These are phyloP conservation scores for Heliconius himera DNA, from an alignment of 1,140 invertebrate genomes.

Conservation along the genomic window DNA sequence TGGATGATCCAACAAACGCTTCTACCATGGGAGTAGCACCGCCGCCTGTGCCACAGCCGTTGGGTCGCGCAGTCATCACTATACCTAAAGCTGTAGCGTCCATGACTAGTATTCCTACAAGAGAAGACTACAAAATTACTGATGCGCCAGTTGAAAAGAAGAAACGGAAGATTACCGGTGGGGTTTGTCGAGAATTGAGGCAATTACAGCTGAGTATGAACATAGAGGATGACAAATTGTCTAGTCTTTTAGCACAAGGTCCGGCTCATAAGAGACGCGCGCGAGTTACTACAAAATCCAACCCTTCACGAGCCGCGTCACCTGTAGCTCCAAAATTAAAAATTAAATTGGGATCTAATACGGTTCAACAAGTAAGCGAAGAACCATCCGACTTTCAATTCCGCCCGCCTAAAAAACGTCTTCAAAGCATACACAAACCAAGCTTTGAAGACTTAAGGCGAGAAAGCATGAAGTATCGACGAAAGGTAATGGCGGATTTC, in stretches of 20 bases:
- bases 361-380: slow-evolving; percentile 78
- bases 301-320: slow-evolving; percentile 53
- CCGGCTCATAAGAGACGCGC: slow-evolving; percentile 82
- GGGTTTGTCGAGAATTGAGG: slow-evolving; percentile 82
- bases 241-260: slow-evolving; percentile 54
- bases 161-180: slow-evolving; percentile 83
- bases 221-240: slow-evolving; percentile 71
- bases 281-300: slow-evolving; percentile 72
- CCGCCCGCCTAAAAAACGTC: slow-evolving; percentile 90
- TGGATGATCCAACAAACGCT: slow-evolving; percentile 85
- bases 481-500: slow-evolving; percentile 91
- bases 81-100: slow-evolving; percentile 93
- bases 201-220: slow-evolving; percentile 78
- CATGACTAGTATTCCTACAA: slow-evolving; percentile 91
- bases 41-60: slow-evolving; percentile 83
- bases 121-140: slow-evolving; percentile 90
- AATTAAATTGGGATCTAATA: slow-evolving; percentile 88
- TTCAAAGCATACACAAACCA: slow-evolving; percentile 85
- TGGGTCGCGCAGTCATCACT: slow-evolving; percentile 88
- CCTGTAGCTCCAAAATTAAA: slow-evolving; percentile 88
- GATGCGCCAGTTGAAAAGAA: slow-evolving; percentile 87
- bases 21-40: slow-evolving; percentile 80
- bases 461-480: slow-evolving; percentile 94
- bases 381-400: slow-evolving; percentile 82
- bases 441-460: slow-evolving; percentile 88